These are phyloP conservation scores for Eptesicus fuscus DNA, from an alignment of 2,113 vertebrate genomes.

Conservation along the genomic window DNA sequence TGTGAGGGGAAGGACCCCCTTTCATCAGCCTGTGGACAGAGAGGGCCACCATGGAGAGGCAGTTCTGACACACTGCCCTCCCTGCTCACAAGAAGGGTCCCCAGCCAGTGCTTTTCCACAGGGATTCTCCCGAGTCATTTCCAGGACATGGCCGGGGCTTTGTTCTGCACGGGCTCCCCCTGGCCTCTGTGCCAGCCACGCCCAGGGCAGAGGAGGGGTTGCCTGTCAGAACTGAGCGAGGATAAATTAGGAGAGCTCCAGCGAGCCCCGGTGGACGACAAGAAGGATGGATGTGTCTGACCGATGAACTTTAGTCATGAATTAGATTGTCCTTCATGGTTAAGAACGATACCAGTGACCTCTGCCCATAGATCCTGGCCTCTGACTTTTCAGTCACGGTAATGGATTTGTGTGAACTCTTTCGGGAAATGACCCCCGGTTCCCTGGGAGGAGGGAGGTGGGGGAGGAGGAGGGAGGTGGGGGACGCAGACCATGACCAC, in stretches of 20 bases:
- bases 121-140: neutral
- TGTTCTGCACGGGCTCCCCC: neutral
- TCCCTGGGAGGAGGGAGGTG: neutral
- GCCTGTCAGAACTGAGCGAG: neutral
- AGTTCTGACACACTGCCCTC: too few relatives aligned
- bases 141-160: neutral
- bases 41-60: neutral
- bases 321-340: neutral
- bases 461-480: neutral
- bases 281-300: neutral
- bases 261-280: neutral
- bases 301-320: conserved; percentile 27
- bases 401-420: neutral
- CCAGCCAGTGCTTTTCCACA: fast-evolving
- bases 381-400: conserved; percentile 32
- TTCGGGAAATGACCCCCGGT: neutral
- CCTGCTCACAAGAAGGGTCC: neutral
- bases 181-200: neutral
- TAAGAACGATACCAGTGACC: neutral
- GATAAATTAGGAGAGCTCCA: neutral
- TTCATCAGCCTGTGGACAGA: neutral
- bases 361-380: neutral
- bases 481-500: neutral
- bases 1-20: neutral
- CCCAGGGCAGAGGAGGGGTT: neutral